Evolutionary conservation across 1,140 invertebrate genomes (phyloP).

Genomic region (Anthonomus grandis): DNA sequence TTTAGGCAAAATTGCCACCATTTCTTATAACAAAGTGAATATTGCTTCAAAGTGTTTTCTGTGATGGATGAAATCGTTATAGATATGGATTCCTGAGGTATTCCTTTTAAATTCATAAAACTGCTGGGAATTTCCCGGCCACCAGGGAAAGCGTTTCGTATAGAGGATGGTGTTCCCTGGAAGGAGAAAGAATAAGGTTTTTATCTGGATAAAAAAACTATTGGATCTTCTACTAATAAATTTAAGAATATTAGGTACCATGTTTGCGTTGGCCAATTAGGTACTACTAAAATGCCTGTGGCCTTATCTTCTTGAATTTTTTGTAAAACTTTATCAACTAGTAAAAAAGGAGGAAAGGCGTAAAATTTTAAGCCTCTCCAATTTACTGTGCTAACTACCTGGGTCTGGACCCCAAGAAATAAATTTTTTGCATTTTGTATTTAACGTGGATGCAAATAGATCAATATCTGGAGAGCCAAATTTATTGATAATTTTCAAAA

Average conservation of each 20-base stretch:
- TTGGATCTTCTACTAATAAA: constrained; percentile 7
- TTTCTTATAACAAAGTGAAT: background rate
- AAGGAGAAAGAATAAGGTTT: constrained; percentile 20
- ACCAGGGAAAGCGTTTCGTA: constrained; percentile 31
- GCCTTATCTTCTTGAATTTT: constrained; percentile 35
- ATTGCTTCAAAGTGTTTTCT: background rate
- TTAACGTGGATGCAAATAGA: constrained; percentile 28
- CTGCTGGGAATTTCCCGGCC: constrained; percentile 33
- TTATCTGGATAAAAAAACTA: constrained; percentile 15
- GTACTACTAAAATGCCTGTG: constrained; percentile 37
- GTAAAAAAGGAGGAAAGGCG: constrained; percentile 39
- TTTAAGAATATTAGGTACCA: constrained; percentile 36
- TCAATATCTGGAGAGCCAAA: constrained; percentile 14
- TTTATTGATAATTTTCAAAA: background rate
- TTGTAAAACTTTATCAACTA: constrained; percentile 30
- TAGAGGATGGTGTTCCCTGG: constrained; percentile 26
- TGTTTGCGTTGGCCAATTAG: constrained; percentile 42
- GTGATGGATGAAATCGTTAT: background rate
- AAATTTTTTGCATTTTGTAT: constrained; percentile 34
- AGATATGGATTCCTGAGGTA: background rate
- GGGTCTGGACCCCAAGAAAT: constrained; percentile 35
- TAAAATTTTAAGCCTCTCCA: constrained; percentile 35
- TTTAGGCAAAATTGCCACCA: background rate
- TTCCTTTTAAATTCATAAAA: too few relatives aligned
- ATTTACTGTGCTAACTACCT: constrained; percentile 31